Conservation (phyloP, 2,888 invertebrate species). For the Notodonta ziczac region DNA sequence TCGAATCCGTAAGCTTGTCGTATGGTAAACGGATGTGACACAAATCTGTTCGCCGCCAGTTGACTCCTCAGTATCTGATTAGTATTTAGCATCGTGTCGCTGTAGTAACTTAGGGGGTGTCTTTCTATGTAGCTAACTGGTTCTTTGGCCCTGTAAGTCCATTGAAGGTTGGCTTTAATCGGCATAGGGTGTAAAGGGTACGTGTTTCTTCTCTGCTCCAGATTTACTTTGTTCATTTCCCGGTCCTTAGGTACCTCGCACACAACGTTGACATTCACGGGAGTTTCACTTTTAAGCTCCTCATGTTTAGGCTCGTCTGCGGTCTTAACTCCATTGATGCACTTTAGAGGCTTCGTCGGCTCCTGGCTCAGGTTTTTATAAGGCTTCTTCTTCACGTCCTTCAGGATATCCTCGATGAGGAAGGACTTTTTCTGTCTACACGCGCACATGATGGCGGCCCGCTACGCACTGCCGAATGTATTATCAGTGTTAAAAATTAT, state of each 20-base stretch:
- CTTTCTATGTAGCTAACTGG: slow-evolving; percentile 47
- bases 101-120: slow-evolving; percentile 62
- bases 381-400: slow-evolving; percentile 59
- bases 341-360: slow-evolving; percentile 55
- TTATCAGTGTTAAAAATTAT: slow-evolving; percentile 67
- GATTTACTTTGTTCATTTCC: slow-evolving; percentile 49
- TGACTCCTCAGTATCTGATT: slow-evolving; percentile 68
- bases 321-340: slow-evolving; percentile 32
- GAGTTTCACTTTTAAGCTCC: slow-evolving; percentile 10
- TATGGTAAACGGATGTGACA: slow-evolving; percentile 59
- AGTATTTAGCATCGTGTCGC: slow-evolving; percentile 64
- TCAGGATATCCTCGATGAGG: slow-evolving; percentile 73
- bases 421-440: slow-evolving; percentile 76
- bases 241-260: slow-evolving; percentile 58
- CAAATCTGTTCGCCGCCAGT: slow-evolving; percentile 63
- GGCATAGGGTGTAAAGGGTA: slow-evolving; percentile 71
- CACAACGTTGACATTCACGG: slow-evolving; percentile 47
- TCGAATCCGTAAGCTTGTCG: slow-evolving; percentile 70
- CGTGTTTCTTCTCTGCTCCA: slow-evolving; percentile 67
- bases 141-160: slow-evolving; percentile 65
- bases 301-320: slow-evolving; percentile 17
- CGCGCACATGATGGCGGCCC: slow-evolving; percentile 71
- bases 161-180: slow-evolving; percentile 60
- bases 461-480: slow-evolving; percentile 69
- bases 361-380: slow-evolving; percentile 61